Evolutionary conservation across 2,888 invertebrate genomes (phyloP).

Genomic region (Limnephilus lunatus): DNA sequence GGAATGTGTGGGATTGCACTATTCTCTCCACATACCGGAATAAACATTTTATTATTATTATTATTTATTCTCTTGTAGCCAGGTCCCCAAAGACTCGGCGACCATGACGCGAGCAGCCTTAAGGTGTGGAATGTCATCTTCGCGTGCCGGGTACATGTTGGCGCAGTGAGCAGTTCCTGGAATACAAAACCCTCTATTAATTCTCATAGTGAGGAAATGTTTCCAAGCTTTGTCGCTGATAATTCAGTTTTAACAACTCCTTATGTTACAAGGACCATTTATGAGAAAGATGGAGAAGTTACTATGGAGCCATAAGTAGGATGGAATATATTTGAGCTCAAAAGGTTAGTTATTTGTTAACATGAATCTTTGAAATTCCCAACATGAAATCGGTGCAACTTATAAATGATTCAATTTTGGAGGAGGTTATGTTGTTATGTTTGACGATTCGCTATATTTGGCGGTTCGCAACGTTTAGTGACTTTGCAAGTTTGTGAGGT

Average conservation of each 20-base stretch:
- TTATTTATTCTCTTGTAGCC: slow-evolving; percentile 71
- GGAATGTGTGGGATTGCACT: too few relatives aligned
- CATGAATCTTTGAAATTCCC: background rate
- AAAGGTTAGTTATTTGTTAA: background rate
- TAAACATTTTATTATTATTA: too few relatives aligned
- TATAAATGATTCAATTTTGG: too few relatives aligned
- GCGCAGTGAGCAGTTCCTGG: slow-evolving; percentile 96
- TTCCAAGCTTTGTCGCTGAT: background rate
- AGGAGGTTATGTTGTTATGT: too few relatives aligned
- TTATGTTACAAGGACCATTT: background rate
- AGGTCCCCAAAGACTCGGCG: slow-evolving; percentile 77
- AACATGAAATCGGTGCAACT: background rate
- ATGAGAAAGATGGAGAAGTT: background rate
- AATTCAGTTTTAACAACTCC: background rate
- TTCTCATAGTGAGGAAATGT: background rate
- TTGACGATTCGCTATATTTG: too few relatives aligned
- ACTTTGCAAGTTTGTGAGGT: too few relatives aligned
- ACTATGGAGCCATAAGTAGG: background rate
- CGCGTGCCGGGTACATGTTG: slow-evolving; percentile 90
- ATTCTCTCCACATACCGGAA: too few relatives aligned
- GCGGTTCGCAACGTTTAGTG: too few relatives aligned
- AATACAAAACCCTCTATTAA: slow-evolving; percentile 65
- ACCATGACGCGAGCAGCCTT: slow-evolving; percentile 83
- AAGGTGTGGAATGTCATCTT: slow-evolving; percentile 82
- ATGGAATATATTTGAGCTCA: background rate